Evolutionary conservation across 2,888 invertebrate species (phyloP).

Genomic region (Halictus quadricinctus): DNA sequence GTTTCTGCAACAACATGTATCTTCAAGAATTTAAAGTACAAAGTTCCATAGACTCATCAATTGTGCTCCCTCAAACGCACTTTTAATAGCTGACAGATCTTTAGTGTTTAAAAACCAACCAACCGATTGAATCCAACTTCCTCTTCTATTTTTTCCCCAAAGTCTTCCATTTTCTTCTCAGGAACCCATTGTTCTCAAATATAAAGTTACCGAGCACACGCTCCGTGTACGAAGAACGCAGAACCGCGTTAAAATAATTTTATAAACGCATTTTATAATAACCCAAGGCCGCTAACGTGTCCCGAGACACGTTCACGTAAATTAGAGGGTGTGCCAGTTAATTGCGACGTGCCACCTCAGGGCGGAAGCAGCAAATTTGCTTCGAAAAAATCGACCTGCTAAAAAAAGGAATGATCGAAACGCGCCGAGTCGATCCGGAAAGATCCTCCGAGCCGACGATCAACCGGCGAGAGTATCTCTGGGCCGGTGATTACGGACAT

Average conservation of each 20-base stretch:
- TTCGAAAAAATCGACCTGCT: neutral
- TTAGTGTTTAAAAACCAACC: too few species aligned
- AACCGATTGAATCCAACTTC: too few species aligned
- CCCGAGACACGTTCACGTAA: slow-evolving; percentile 29
- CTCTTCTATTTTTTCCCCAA: too few species aligned
- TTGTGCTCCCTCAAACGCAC: too few species aligned
- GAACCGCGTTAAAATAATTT: slow-evolving; percentile 40
- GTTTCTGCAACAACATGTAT: too few species aligned
- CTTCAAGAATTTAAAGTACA: too few species aligned
- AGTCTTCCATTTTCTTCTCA: too few species aligned
- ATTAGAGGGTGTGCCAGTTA: slow-evolving; percentile 42
- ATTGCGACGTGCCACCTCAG: slow-evolving; percentile 28
- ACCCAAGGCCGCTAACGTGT: slow-evolving; percentile 3
- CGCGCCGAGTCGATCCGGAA: slow-evolving; percentile 36
- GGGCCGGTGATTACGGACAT: slow-evolving; percentile 44
- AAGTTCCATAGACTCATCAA: too few species aligned
- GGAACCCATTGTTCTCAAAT: neutral
- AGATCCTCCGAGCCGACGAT: slow-evolving; percentile 23
- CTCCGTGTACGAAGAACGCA: slow-evolving; percentile 18
- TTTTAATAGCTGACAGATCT: too few species aligned
- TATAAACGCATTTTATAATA: slow-evolving; percentile 20
- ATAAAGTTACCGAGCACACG: slow-evolving; percentile 22
- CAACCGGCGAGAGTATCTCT: slow-evolving; percentile 14
- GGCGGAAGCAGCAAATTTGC: neutral
- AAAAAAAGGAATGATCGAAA: neutral